Conservation (phyloP, 2,888 invertebrate genomes). For the Latrodectus hesperus region DNA sequence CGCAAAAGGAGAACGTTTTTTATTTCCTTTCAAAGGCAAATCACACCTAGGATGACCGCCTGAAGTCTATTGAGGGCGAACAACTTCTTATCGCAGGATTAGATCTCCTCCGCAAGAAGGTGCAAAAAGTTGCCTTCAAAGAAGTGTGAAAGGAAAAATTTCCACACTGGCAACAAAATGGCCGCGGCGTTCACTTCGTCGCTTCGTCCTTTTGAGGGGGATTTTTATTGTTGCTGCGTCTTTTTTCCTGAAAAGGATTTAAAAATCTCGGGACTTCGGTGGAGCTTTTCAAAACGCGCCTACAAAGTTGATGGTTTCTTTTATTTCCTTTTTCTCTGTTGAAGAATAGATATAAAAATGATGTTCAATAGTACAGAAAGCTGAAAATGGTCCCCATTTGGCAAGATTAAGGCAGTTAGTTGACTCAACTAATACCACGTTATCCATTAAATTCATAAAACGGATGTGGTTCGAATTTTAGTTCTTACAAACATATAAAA, state of each 20-base stretch:
- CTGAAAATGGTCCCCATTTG: too few relatives aligned
- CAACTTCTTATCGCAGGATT: conserved; percentile 5
- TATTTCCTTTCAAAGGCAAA: background rate
- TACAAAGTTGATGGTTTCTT: conserved; percentile 8
- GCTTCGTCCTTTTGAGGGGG: conserved; percentile 14
- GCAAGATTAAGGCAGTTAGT: background rate
- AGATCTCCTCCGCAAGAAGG: conserved; percentile 1
- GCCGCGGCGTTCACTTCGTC: conserved; percentile 15
- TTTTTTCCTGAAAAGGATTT: conserved; percentile 14
- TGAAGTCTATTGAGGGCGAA: background rate
- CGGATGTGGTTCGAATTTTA: too few relatives aligned
- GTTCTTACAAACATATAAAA: too few relatives aligned
- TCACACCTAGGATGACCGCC: conserved; percentile 5
- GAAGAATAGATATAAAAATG: background rate
- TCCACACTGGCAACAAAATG: conserved; percentile 32
- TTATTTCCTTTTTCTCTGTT: background rate
- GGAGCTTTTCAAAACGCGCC: conserved; percentile 19
- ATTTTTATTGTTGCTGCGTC: conserved; percentile 3
- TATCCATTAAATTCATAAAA: too few relatives aligned
- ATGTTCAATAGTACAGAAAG: background rate
- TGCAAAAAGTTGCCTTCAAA: background rate
- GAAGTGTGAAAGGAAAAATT: conserved; percentile 13
- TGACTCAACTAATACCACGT: background rate
- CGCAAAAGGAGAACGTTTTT: background rate
- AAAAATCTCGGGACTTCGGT: conserved; percentile 14